Evolutionary conservation across 2,113 vertebrate species (phyloP).

Genomic region (Octodon degus): DNA sequence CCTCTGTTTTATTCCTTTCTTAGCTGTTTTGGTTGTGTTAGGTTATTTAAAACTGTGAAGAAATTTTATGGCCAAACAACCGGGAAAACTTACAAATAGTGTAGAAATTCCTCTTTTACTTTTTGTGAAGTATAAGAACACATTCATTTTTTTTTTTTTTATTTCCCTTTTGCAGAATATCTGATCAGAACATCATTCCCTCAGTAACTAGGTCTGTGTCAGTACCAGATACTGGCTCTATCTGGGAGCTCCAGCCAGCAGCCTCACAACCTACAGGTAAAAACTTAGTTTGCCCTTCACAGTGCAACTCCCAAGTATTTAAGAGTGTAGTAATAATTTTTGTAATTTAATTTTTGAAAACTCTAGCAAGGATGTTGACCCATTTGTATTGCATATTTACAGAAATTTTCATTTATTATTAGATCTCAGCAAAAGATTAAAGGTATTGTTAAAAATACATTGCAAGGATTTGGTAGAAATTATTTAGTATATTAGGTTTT

Average conservation of each 20-base stretch:
- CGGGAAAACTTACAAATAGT: background rate
- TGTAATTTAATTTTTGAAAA: background rate
- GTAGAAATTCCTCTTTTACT: slow-evolving; percentile 5
- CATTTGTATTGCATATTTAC: slow-evolving; percentile 22
- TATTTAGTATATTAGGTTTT: background rate
- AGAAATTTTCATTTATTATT: background rate
- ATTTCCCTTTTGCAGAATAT: slow-evolving; percentile 89
- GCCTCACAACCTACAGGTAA: slow-evolving; percentile 93
- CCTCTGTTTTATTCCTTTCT: background rate
- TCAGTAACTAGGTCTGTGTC: slow-evolving; percentile 95
- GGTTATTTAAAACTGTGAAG: background rate
- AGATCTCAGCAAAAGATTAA: background rate
- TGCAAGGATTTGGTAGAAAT: slow-evolving; percentile 16
- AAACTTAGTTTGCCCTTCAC: background rate
- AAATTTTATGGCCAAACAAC: background rate
- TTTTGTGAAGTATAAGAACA: slow-evolving; percentile 62
- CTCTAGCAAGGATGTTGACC: background rate
- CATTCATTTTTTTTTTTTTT: slow-evolving; percentile 70
- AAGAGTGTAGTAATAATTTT: background rate
- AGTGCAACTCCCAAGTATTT: background rate
- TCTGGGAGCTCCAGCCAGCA: slow-evolving; percentile 97
- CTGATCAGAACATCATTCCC: slow-evolving; percentile 94
- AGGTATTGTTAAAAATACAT: background rate
- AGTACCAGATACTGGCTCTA: slow-evolving; percentile 95
- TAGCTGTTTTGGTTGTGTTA: background rate